Evolutionary conservation across 1,140 invertebrate species (phyloP).

Genomic region (Periplaneta americana): DNA sequence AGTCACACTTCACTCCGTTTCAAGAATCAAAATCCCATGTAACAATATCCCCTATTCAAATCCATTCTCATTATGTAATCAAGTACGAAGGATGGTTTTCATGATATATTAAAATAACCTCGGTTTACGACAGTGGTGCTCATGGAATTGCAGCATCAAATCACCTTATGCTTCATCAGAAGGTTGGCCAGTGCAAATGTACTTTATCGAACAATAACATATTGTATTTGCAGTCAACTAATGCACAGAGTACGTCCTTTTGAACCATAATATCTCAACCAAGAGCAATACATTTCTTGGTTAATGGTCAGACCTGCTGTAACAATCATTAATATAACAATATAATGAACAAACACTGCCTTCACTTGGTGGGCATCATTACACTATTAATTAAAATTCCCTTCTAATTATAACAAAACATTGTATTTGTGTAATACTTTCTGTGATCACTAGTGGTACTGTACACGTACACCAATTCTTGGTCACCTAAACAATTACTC

Average conservation of each 20-base stretch:
- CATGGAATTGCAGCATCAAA: neutral
- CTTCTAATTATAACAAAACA: neutral
- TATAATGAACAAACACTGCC: neutral
- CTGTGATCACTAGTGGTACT: neutral
- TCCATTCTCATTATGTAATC: neutral
- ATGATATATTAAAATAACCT: neutral
- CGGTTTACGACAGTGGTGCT: neutral
- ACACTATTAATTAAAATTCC: too few relatives aligned
- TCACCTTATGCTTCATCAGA: neutral
- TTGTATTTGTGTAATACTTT: neutral
- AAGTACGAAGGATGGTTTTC: neutral
- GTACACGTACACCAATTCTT: too few relatives aligned
- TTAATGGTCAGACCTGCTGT: conserved; percentile 8
- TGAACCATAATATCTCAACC: neutral
- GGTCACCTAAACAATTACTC: neutral
- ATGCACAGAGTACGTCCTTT: neutral
- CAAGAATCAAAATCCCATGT: neutral
- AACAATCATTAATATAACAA: neutral
- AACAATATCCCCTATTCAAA: neutral
- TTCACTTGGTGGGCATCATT: neutral
- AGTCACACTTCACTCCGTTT: neutral
- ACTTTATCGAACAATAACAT: neutral
- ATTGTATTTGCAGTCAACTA: neutral
- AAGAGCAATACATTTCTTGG: conserved; percentile 11
- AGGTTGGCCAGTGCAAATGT: neutral